Evolutionary conservation across 2,888 invertebrate genomes (phyloP), one percentile per base, ranked within the genome.

Genomic region (Camptogramma bilineatum): DNA sequence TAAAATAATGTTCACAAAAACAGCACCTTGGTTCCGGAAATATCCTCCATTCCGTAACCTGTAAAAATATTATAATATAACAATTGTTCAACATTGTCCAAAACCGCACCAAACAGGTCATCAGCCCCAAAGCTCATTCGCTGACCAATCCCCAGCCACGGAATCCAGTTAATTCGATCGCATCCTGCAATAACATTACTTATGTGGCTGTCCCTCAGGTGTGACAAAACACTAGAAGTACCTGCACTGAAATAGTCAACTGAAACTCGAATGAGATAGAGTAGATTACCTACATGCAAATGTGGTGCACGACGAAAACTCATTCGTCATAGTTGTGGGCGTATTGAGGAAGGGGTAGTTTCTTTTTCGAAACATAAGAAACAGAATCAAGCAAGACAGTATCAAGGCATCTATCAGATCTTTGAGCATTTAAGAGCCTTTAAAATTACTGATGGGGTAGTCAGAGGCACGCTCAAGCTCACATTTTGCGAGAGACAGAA

Each of bases 271-370:
- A 62, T 61, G 65, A 57, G 61, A 53, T 57, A 44, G 48, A 65
- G n/a, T 48, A 56, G 57, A 58, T 66, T 62, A 62, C 54, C n/a
- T n/a, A 51, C 52, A 62, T 66, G 66, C 54, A 66, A 62, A 66
- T 62, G 42, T 52, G 51, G 39, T 52, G 54, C 47, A 39, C 13
- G 57, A 57, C 19, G 52, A 56, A 56, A 57, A 53, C 62, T 51
- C 51, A 54, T 54, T 62, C 54, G 44, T 52, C 31, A 18, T 42
- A 44, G 51, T 28, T 17, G 19, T 51, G 54, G 57, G 42, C 47
- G 65, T 57, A 58, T 1, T 65, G 31, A 61, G 61, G 21, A 53
- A 4, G 13, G 39, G 39, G 13, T n/a, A 8, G 4, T 39, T 39
- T 34, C 2, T 34, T 10, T 34, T 4, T 34, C 2, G 8, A 34